Conservation (phyloP, 37 sponge, comb jelly and placozoan genomes). For the Dysidea cf. avara region DNA sequence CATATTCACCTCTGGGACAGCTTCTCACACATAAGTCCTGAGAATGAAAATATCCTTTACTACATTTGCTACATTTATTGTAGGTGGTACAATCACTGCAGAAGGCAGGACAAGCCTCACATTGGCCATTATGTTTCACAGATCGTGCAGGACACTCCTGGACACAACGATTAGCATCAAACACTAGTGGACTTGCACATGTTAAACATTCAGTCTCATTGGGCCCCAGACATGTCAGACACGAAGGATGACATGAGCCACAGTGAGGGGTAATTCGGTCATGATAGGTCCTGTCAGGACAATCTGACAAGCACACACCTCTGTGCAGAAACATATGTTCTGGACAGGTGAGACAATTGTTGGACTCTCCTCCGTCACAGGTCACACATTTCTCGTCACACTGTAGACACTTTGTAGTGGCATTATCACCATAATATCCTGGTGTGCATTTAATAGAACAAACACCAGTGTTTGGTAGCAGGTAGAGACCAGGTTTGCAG, state of each 20-base stretch:
- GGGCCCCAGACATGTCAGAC: conserved; percentile 50
- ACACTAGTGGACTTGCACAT: conserved; percentile 6
- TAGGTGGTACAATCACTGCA: conserved; percentile 38
- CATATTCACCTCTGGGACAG: too few species aligned
- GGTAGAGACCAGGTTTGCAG: conserved; percentile 6
- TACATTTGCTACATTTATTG: conserved; percentile 24
- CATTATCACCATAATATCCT: conserved; percentile 28
- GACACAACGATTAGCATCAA: conserved; percentile 18
- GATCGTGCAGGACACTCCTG: conserved; percentile 34
- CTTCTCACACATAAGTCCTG: too few species aligned
- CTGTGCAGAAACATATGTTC: conserved; percentile 12
- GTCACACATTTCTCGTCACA: conserved; percentile 24
- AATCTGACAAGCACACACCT: conserved; percentile 26
- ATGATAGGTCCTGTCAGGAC: conserved; percentile 27
- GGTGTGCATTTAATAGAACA: conserved; percentile 38
- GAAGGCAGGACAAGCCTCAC: conserved; percentile 51
- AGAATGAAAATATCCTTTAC: neutral
- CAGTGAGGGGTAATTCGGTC: conserved; percentile 15
- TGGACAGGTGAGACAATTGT: conserved; percentile 29
- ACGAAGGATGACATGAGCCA: conserved; percentile 36
- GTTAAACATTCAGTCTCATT: conserved; percentile 21
- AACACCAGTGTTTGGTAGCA: conserved; percentile 13
- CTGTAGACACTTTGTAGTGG: conserved; percentile 15
- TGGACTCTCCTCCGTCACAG: conserved; percentile 9
- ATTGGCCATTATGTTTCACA: conserved; percentile 15